Conservation (phyloP, 2,888 invertebrate genomes). For the Agonopterix alstromeriana region DNA sequence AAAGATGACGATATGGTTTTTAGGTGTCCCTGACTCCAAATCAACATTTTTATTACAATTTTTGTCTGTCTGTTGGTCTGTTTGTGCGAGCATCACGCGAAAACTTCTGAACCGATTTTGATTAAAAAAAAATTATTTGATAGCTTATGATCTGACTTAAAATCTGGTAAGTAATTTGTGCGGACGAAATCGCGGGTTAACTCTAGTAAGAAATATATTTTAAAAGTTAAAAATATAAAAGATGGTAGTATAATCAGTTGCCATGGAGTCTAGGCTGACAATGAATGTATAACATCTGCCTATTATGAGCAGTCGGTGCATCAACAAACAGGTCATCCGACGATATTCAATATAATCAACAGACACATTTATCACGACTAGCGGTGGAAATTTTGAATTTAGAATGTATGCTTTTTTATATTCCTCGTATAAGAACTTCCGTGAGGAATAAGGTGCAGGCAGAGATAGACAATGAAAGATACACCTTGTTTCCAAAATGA, state of each 20-base stretch:
- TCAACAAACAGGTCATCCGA: conserved; percentile 61
- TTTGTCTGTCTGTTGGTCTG: no score
- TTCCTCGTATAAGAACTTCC: background rate
- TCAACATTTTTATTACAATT: no score
- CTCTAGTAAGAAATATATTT: no score
- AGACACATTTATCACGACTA: conserved; percentile 52
- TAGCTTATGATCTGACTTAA: no score
- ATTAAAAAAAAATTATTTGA: no score
- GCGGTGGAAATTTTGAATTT: conserved; percentile 27
- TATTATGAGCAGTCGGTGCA: conserved; percentile 56
- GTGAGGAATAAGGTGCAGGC: background rate
- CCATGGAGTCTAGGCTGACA: conserved; percentile 32
- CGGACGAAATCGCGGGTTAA: no score
- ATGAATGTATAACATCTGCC: conserved; percentile 56
- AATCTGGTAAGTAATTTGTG: no score
- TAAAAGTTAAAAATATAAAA: background rate
- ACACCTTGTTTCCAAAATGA: background rate
- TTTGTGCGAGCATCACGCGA: no score
- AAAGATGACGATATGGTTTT: no score
- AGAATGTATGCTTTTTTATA: conserved; percentile 3
- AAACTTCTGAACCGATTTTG: no score
- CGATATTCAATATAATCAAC: conserved; percentile 39
- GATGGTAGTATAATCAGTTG: conserved; percentile 24
- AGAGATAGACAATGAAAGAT: background rate
- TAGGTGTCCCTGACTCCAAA: no score